A percentile compares a stretch with the other conserved stretches of the same genome.
These are phyloP conservation scores for Microplitis demolitor DNA, from an alignment of 1,140 invertebrate genomes.

Conservation along the genomic window DNA sequence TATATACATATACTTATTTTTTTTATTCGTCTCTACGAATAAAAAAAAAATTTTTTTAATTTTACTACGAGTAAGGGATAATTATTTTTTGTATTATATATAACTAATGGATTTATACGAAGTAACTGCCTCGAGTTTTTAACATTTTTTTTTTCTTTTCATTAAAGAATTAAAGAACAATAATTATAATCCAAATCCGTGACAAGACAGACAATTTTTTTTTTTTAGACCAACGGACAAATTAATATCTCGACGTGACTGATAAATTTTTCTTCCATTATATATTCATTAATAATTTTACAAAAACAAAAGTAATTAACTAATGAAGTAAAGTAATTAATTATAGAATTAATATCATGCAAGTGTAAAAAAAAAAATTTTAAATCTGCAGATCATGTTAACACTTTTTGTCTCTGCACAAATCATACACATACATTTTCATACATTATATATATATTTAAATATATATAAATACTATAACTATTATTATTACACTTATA, in stretches of 20 bases:
- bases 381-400: background rate
- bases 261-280: too few species aligned
- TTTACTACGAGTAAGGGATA: conserved; percentile 20
- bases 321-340: too few species aligned
- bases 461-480: background rate
- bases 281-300: too few species aligned
- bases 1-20: conserved; percentile 7
- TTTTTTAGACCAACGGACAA: too few species aligned
- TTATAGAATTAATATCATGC: background rate
- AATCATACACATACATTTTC: conserved; percentile 1
- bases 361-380: too few species aligned
- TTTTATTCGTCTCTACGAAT: conserved; percentile 17
- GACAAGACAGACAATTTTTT: background rate
- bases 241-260: too few species aligned
- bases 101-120: conserved; percentile 9
- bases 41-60: conserved; percentile 15
- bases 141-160: background rate
- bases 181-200: conserved; percentile 10
- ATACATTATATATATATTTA: background rate
- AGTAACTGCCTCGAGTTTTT: conserved; percentile 6
- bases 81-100: conserved; percentile 24
- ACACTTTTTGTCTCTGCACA: conserved; percentile 29
- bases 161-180: background rate
- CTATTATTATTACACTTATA: background rate
- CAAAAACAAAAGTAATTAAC: too few species aligned